A percentile compares a stretch with the other conserved stretches of the same genome.
Evolutionary conservation across 1,140 invertebrate genomes (phyloP).

Genomic region (Halesus radiatus): DNA sequence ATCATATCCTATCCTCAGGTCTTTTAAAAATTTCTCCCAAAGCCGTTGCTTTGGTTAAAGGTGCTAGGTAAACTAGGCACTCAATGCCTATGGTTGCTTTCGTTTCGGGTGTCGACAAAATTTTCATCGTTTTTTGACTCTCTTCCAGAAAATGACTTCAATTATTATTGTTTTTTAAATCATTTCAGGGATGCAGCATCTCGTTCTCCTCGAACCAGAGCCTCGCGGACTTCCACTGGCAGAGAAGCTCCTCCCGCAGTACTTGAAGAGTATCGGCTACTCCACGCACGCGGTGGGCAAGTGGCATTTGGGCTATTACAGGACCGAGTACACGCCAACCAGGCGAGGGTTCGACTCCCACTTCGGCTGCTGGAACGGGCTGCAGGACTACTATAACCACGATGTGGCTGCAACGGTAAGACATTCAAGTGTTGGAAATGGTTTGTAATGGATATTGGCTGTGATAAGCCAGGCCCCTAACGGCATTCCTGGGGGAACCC

Average conservation of each 20-base stretch:
- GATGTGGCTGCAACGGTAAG: constrained; percentile 71
- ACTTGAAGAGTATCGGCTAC: constrained; percentile 84
- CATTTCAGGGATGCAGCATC: constrained; percentile 79
- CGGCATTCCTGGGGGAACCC: too few species aligned
- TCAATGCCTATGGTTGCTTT: too few species aligned
- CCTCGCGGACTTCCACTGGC: constrained; percentile 78
- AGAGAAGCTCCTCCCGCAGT: constrained; percentile 82
- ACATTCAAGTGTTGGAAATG: neutral
- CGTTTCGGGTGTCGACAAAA: too few species aligned
- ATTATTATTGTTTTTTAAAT: neutral
- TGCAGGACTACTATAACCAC: constrained; percentile 88
- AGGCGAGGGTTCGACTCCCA: constrained; percentile 87
- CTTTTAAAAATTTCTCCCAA: too few species aligned
- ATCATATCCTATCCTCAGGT: too few species aligned
- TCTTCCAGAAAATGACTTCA: too few species aligned
- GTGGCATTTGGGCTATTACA: constrained; percentile 87
- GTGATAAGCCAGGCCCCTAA: too few species aligned
- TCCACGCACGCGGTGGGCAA: constrained; percentile 90
- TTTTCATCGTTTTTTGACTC: too few species aligned
- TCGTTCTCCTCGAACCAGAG: constrained; percentile 77
- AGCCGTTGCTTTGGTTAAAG: too few species aligned
- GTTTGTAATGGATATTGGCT: too few species aligned
- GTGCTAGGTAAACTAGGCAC: too few species aligned
- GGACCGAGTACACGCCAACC: constrained; percentile 82
- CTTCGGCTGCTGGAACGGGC: constrained; percentile 87